Percentiles rank a stretch among this genome's conserved stretches.
Evolutionary conservation across 1,140 invertebrate genomes (phyloP).

Genomic region (Palaemon carinicauda): DNA sequence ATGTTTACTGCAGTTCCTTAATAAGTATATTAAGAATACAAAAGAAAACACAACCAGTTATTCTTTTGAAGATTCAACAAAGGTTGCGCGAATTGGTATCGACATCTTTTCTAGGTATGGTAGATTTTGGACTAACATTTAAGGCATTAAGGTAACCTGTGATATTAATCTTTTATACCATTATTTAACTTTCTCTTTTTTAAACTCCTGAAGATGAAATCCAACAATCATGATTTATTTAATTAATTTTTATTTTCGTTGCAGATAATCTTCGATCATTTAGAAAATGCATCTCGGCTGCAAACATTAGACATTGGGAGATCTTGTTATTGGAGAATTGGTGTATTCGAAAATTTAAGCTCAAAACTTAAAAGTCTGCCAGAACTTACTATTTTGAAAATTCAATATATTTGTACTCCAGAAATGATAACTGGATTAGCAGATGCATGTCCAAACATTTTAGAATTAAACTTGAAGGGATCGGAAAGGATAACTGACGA

Average conservation of each 20-base stretch:
- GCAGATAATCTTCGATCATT: constrained; percentile 41
- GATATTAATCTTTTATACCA: no score
- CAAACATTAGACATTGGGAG: constrained; percentile 37
- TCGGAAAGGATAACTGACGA: constrained; percentile 52
- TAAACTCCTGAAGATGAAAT: no score
- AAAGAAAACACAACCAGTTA: no score
- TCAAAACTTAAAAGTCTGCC: constrained; percentile 25
- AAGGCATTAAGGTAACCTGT: no score
- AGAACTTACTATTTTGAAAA: constrained; percentile 29
- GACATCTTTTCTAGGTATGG: no score
- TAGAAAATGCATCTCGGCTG: constrained; percentile 26
- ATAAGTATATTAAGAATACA: no score
- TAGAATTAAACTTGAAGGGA: constrained; percentile 47
- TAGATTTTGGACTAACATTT: no score
- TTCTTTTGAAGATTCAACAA: no score
- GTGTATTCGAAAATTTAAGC: constrained; percentile 35
- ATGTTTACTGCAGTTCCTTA: no score
- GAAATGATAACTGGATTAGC: constrained; percentile 45
- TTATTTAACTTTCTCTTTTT: no score
- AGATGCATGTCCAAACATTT: constrained; percentile 38
- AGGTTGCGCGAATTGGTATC: no score
- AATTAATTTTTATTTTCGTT: not conserved
- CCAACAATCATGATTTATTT: not conserved
- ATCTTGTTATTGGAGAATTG: constrained; percentile 49
- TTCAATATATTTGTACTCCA: constrained; percentile 56